Evolutionary conservation across 2,113 vertebrate genomes (phyloP).

Genomic region (Procavia capensis): DNA sequence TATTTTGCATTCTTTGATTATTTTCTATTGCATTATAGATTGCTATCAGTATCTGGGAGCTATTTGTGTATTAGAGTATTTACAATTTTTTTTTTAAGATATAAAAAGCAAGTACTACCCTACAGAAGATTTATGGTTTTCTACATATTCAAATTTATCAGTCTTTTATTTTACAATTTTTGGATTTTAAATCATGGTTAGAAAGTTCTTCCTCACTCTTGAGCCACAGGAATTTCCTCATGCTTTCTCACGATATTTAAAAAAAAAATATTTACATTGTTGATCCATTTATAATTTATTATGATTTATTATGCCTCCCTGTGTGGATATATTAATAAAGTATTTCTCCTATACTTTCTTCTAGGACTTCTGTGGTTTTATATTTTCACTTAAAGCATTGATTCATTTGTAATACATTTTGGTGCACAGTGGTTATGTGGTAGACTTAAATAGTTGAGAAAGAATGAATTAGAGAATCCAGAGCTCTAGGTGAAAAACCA

Average conservation of each 20-base stretch:
- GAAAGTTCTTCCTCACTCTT: background rate
- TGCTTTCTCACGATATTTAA: background rate
- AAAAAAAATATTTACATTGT: background rate
- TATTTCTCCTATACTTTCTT: background rate
- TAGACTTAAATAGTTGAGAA: background rate
- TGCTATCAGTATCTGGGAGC: background rate
- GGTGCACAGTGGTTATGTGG: fast-evolving
- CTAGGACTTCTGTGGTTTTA: background rate
- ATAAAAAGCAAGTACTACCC: background rate
- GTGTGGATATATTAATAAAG: background rate
- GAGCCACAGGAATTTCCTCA: background rate
- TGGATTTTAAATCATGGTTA: background rate
- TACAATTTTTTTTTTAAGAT: background rate
- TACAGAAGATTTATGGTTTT: background rate
- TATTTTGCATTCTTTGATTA: background rate
- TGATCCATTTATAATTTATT: background rate
- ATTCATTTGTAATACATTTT: background rate
- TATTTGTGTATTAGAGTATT: background rate
- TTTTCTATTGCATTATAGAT: background rate
- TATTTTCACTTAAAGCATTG: background rate
- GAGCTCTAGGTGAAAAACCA: background rate
- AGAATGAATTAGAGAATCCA: background rate
- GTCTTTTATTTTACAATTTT: background rate
- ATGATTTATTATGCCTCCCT: background rate
- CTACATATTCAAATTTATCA: background rate